phyloP scores from a whole-genome alignment of 1,140 invertebrate species.

The Eupristina koningsbergeri region DNA sequence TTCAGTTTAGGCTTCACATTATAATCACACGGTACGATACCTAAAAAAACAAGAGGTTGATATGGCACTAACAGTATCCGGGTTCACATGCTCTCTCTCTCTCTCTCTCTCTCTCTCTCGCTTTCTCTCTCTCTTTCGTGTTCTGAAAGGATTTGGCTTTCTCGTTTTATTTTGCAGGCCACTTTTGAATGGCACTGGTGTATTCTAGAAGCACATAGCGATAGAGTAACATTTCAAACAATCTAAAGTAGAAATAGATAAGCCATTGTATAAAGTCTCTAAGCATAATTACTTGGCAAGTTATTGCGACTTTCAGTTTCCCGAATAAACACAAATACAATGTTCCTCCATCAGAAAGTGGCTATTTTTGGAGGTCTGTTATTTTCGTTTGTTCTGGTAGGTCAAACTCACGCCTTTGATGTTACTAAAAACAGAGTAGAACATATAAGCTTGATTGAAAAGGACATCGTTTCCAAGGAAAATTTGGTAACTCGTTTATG shows the following conservation, averaged over 20 bases:
- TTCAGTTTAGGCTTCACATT: background rate
- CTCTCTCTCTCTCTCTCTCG: background rate
- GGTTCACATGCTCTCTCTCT: background rate
- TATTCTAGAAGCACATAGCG: conserved; percentile 24
- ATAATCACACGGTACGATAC: background rate
- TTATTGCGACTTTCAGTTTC: conserved; percentile 29
- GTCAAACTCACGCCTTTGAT: conserved; percentile 43
- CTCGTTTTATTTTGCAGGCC: background rate
- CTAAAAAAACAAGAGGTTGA: background rate
- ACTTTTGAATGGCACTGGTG: background rate
- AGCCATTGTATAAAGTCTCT: conserved; percentile 33
- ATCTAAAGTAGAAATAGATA: conserved; percentile 31
- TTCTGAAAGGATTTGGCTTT: no score
- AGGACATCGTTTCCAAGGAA: conserved; percentile 52
- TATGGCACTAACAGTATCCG: conserved; percentile 13
- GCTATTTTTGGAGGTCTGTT: conserved; percentile 26
- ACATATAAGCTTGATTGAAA: conserved; percentile 50
- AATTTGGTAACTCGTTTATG: conserved; percentile 55
- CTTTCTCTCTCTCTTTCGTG: background rate
- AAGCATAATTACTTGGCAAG: background rate
- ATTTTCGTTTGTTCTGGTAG: background rate
- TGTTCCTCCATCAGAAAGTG: conserved; percentile 43
- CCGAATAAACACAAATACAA: conserved; percentile 29
- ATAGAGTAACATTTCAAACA: conserved; percentile 14
- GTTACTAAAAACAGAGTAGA: conserved; percentile 52